Conservation (phyloP, 2,888 invertebrate genomes). For the Rhopalosiphum nymphaeae region DNA sequence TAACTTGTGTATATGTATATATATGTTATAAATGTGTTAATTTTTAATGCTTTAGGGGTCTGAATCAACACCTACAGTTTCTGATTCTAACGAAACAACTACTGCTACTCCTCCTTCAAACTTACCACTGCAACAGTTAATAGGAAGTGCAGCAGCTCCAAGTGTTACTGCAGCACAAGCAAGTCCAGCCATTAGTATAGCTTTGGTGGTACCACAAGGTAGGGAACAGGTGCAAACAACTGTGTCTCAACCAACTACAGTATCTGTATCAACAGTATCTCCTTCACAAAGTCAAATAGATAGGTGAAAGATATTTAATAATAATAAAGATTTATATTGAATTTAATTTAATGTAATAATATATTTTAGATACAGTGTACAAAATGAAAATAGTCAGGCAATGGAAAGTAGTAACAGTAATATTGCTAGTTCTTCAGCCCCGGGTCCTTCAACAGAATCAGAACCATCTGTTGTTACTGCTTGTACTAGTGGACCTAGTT, state of each 20-base stretch:
- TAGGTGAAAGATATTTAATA: slow-evolving; percentile 57
- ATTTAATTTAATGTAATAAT: slow-evolving; percentile 26
- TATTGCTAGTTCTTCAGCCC: slow-evolving; percentile 61
- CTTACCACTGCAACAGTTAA: slow-evolving; percentile 53
- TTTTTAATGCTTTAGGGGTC: slow-evolving; percentile 43
- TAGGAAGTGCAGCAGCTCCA: slow-evolving; percentile 53
- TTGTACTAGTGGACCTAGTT: slow-evolving; percentile 66
- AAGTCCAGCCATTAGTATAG: slow-evolving; percentile 62
- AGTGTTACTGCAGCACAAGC: slow-evolving; percentile 53
- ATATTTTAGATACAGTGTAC: slow-evolving; percentile 58
- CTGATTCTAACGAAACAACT: slow-evolving; percentile 60
- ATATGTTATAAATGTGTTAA: background rate
- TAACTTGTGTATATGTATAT: background rate
- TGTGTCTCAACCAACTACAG: slow-evolving; percentile 69
- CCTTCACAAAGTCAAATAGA: slow-evolving; percentile 62
- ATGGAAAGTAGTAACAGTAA: slow-evolving; percentile 60
- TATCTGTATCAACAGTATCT: slow-evolving; percentile 69
- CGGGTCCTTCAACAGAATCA: slow-evolving; percentile 67
- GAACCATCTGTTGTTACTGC: slow-evolving; percentile 66
- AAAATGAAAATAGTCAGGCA: slow-evolving; percentile 54
- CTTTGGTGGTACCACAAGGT: slow-evolving; percentile 64
- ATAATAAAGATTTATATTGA: background rate
- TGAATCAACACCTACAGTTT: slow-evolving; percentile 59
- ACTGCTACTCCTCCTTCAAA: slow-evolving; percentile 43
- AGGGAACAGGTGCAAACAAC: slow-evolving; percentile 70